Evolutionary conservation across 2,113 vertebrate species (phyloP).

Genomic region (Elephantulus edwardii): DNA sequence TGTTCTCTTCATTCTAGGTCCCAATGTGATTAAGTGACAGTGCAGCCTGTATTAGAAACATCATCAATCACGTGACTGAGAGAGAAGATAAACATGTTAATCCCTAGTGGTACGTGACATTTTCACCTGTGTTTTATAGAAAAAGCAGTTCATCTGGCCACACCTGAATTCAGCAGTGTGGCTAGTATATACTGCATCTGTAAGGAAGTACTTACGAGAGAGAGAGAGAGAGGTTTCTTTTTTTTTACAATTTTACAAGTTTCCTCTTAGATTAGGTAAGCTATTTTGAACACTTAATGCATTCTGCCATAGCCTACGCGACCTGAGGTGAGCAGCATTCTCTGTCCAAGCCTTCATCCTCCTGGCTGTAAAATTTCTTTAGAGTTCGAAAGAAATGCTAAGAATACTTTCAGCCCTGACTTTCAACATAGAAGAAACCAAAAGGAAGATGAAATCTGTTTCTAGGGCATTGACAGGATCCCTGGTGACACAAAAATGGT

Average conservation of each 20-base stretch:
- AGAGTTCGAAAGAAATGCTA: background rate
- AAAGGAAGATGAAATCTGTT: background rate
- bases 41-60: background rate
- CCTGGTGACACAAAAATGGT: background rate
- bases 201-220: rapidly evolving
- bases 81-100: background rate
- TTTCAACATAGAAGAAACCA: background rate
- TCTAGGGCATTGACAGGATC: background rate
- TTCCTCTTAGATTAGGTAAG: background rate
- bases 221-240: background rate
- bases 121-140: background rate
- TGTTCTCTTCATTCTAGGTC: background rate
- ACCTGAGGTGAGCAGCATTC: background rate
- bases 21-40: background rate
- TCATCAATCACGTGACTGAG: background rate
- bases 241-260: background rate
- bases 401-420: background rate
- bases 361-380: background rate
- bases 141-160: background rate
- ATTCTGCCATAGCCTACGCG: background rate
- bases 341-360: background rate
- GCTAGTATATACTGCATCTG: rapidly evolving
- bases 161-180: no score
- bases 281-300: background rate
- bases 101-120: rapidly evolving